A percentile compares a stretch with the other conserved stretches of the same genome.
phyloP scores from a whole-genome alignment of 37 sponge, comb jelly and placozoan species.

The Mnemiopsis leidyi region DNA sequence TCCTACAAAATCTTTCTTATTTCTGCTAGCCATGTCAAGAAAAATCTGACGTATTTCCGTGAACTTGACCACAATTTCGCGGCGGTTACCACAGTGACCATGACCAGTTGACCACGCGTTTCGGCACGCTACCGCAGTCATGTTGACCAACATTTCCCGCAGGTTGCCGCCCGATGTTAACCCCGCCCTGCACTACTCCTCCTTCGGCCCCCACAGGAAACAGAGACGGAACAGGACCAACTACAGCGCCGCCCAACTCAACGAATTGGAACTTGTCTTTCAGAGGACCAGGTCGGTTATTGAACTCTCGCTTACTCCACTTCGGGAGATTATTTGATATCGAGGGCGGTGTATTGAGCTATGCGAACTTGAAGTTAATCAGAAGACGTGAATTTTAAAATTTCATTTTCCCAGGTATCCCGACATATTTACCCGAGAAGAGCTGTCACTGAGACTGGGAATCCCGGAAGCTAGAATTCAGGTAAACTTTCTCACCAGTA shows the following conservation, averaged over 20 bases:
- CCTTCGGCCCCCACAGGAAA: not conserved
- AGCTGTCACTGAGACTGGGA: not conserved
- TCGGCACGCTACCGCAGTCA: too few relatives aligned
- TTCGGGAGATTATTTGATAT: not conserved
- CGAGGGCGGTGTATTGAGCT: too few relatives aligned
- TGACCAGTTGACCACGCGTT: too few relatives aligned
- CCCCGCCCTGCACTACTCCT: slow-evolving; percentile 35
- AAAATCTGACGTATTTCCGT: too few relatives aligned
- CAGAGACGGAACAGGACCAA: slow-evolving; percentile 15
- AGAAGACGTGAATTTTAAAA: too few relatives aligned
- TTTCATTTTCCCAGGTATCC: not conserved
- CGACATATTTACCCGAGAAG: not conserved
- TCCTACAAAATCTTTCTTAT: not conserved
- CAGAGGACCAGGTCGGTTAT: not conserved
- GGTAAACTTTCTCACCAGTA: too few relatives aligned
- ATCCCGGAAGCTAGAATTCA: slow-evolving; percentile 14
- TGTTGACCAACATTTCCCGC: too few relatives aligned
- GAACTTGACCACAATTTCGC: not conserved
- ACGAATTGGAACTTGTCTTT: not conserved
- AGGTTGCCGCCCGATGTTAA: slow-evolving; percentile 18
- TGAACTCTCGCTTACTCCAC: not conserved
- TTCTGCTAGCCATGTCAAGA: not conserved
- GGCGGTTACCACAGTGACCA: not conserved
- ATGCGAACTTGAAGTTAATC: too few relatives aligned
- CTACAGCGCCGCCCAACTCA: slow-evolving; percentile 28